Base-by-base conservation (phyloP, 1,140 invertebrate species). In the Dryas iulia region DNA sequence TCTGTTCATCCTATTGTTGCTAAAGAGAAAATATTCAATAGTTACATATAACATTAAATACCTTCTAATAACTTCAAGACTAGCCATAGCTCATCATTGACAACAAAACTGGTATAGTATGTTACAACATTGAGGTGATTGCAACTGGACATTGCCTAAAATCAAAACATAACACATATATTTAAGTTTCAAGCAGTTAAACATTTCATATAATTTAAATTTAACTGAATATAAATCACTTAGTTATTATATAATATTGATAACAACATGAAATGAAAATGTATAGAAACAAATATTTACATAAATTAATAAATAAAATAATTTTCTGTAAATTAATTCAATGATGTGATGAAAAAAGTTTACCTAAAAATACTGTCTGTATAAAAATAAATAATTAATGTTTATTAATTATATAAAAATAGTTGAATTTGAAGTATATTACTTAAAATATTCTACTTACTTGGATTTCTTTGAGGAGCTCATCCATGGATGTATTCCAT, bases 401-500 rank as follows among this genome's bases (percentile, higher is more conserved):
- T n/a, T n/a, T n/a, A n/a, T n/a, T n/a, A n/a, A n/a, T n/a, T n/a
- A n/a, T n/a, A n/a, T n/a, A n/a, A n/a, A n/a, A n/a, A n/a, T n/a
- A n/a, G n/a, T n/a, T n/a, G n/a, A n/a, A n/a, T n/a, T n/a, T n/a
- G n/a, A n/a, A n/a, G n/a, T n/a, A n/a, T n/a, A n/a, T n/a, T 39
- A 47, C 2, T 8, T 2, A 47, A 3, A 21, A 10, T 33, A 14
- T 97, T 94, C 11, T 98, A 96, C 85, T 97, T 96, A 88, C 98
- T 99, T 1, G 90, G 66, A 99, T 99, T 92, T 99, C 98, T 95
- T 99, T 99, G 93, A 99, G 93, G 67, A 96, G 92, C 92, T 99
- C 98, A 85, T 99, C 98, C 96, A 99, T 99, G 66, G 98, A 99
- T 5, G 98, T 99, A 90, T 99, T 99, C 97, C 98, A 99, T 95